Conservation (phyloP, 1,140 invertebrate species). For the Hypothenemus hampei region DNA sequence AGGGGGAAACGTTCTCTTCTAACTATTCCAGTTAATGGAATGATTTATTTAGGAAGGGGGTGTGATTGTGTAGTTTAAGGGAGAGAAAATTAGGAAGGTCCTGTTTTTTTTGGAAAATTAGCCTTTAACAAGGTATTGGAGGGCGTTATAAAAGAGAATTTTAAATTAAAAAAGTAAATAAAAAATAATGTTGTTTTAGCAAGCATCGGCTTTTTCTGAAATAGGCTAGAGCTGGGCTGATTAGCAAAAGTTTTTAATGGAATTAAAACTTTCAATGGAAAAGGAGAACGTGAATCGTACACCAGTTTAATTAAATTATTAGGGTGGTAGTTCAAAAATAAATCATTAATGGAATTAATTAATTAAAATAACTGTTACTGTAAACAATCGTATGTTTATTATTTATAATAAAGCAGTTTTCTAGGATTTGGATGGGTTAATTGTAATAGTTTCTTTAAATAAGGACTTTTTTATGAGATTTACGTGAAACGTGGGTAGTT, state of each 20-base stretch:
- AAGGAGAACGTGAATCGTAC: neutral
- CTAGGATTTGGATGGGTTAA: slow-evolving; percentile 10
- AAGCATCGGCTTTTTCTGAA: neutral
- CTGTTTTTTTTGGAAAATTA: neutral
- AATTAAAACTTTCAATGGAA: neutral
- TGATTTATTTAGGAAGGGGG: slow-evolving; percentile 1
- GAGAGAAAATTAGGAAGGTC: neutral
- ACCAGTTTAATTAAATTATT: neutral
- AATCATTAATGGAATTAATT: neutral
- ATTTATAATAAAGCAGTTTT: neutral
- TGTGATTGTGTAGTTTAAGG: neutral
- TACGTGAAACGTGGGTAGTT: slow-evolving; percentile 13
- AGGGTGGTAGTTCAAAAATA: neutral
- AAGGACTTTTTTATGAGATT: slow-evolving; percentile 13
- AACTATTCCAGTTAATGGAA: slow-evolving; percentile 10
- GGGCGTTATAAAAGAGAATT: neutral
- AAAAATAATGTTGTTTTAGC: neutral
- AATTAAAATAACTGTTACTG: slow-evolving; percentile 1
- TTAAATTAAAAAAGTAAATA: neutral
- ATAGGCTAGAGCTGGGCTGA: neutral
- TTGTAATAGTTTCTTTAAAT: slow-evolving; percentile 20
- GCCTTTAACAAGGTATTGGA: no score
- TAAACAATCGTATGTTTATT: slow-evolving; percentile 1
- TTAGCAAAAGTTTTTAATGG: neutral
- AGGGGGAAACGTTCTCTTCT: slow-evolving; percentile 11